Evolutionary conservation across 2,113 vertebrate genomes (phyloP), one percentile per base, ranked within the genome.

Genomic region (Onychostoma macrolepis): DNA sequence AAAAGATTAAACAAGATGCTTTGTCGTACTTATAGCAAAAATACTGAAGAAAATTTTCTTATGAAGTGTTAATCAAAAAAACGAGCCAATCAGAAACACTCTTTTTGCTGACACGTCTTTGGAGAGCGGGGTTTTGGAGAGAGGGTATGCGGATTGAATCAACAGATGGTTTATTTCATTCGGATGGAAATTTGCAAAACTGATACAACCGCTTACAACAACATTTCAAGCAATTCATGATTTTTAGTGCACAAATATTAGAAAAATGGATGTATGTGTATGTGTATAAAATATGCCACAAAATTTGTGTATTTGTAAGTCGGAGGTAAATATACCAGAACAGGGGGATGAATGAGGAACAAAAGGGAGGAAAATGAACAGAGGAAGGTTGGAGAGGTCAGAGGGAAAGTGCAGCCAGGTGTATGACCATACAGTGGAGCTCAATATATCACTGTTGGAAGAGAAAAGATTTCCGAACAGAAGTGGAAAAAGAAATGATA

Each of bases 341-440:
- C 10, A 72, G 28, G 69, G 63, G 38, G 83, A 77, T 81, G 72
- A 33, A 65, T 67, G 41, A 76, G 15, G 28, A 33, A 48, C 56
- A 30, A 36, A 75, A 63, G 19, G 67, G 58, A 48, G 58, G 58
- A 50, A 86, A 65, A 77, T 83, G 63, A 81, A 63, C 72, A 77
- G 71, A 77, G 80, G n/a, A 80, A 45, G 63, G 69, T 89, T 79
- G 83, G 63, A 80, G 43, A 78, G 53, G 41, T 61, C 43, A 74
- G 76, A 26, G 69, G 61, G 74, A 71, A 69, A 80, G 56, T 58
- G 28, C 43, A 87, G 45, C 63, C 63, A 17, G 80, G 63, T 65
- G 12, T 15, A 69, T 83, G 41, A 50, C 28, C 81, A 71, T 30
- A 81, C n/a, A 84, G 65, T 26, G 26, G 45, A 72, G 21, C 41